Evolutionary conservation across 2,113 vertebrate species (phyloP).

Genomic region (Odontesthes bonariensis): DNA sequence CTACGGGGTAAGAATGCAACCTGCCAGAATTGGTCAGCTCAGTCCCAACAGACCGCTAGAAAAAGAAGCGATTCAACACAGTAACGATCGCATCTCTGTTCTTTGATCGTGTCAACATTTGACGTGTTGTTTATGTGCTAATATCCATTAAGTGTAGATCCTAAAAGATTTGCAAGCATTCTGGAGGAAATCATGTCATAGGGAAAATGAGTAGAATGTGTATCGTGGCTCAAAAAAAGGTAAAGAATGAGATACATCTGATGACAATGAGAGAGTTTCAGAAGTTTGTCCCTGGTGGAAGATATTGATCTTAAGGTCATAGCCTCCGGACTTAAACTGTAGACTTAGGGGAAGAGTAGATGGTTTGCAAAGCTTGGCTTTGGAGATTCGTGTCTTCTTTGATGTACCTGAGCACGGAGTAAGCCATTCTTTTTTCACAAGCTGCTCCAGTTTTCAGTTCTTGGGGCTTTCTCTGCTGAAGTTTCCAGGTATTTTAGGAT

Average conservation of each 20-base stretch:
- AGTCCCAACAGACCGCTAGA: no score
- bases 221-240: neutral
- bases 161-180: neutral
- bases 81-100: neutral
- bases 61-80: no score
- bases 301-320: constrained; percentile 16
- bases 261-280: constrained; percentile 12
- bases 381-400: constrained; percentile 11
- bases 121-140: neutral
- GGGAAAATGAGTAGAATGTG: neutral
- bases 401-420: constrained; percentile 9
- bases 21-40: no score
- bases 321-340: constrained; percentile 19
- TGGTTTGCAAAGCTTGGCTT: constrained; percentile 14
- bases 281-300: constrained; percentile 27
- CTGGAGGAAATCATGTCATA: neutral
- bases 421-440: constrained; percentile 16
- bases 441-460: constrained; percentile 35
- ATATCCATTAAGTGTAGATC: neutral
- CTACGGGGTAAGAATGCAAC: no score
- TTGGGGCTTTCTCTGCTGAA: constrained; percentile 6
- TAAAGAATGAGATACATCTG: constrained; percentile 6
- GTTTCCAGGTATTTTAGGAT: constrained; percentile 8
- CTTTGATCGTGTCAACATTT: neutral
- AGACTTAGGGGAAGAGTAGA: constrained; percentile 32